Percentiles rank a stretch among this genome's conserved stretches.
These are phyloP conservation scores for Balanococcus diminutus DNA, from an alignment of 2,888 invertebrate genomes.

Conservation along the genomic window DNA sequence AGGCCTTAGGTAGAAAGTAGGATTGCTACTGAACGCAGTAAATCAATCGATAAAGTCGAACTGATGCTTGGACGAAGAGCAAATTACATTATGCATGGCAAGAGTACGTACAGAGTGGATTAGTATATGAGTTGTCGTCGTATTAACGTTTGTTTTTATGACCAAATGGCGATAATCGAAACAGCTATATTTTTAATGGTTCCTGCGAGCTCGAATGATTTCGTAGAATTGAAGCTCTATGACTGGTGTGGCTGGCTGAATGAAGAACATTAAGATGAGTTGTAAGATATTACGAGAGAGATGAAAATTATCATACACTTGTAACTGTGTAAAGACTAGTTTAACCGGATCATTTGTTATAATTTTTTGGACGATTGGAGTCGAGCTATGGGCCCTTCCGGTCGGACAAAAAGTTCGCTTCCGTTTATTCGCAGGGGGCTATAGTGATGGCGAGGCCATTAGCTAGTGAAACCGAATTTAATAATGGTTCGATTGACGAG, in stretches of 20 bases:
- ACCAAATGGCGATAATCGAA: background rate
- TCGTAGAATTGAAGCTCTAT: too few relatives aligned
- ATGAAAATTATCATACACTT: background rate
- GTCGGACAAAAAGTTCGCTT: background rate
- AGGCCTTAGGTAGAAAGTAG: constrained; percentile 40
- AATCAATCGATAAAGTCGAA: background rate
- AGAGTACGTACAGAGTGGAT: background rate
- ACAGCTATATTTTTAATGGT: background rate
- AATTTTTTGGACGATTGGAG: background rate
- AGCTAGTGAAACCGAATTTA: background rate
- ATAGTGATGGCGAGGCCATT: background rate
- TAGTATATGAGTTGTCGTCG: background rate
- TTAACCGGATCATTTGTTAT: background rate
- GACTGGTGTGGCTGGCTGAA: too few relatives aligned
- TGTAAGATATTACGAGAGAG: background rate
- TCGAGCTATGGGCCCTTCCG: background rate
- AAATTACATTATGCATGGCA: background rate
- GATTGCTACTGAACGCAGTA: background rate
- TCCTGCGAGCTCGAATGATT: too few relatives aligned
- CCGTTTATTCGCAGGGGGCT: background rate
- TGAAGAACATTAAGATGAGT: background rate
- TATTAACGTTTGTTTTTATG: background rate
- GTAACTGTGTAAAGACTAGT: background rate
- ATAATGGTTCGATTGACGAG: background rate
- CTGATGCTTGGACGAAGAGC: background rate